These are phyloP conservation scores for Sceloporus undulatus DNA, from an alignment of 2,113 vertebrate species.

Conservation along the genomic window DNA sequence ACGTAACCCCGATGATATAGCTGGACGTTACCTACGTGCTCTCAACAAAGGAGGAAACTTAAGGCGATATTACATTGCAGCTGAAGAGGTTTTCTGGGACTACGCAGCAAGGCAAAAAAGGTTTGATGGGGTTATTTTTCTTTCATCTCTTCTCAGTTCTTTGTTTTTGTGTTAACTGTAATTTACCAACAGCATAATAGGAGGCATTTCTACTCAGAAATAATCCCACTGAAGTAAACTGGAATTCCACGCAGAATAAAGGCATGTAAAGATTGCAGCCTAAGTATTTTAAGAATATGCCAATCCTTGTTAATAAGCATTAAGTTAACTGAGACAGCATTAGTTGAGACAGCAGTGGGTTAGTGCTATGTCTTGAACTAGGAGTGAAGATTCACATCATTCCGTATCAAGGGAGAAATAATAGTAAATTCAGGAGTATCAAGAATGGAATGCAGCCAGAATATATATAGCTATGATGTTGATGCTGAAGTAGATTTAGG, in stretches of 20 bases:
- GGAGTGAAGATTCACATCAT: no score
- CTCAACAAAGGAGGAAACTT: slow-evolving; percentile 77
- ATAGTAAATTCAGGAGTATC: background rate
- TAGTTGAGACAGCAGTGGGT: background rate
- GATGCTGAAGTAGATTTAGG: no score
- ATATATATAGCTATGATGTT: no score
- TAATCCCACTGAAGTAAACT: no score
- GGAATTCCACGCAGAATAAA: no score
- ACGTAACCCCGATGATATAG: slow-evolving; percentile 79
- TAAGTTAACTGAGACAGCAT: background rate
- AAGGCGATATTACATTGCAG: slow-evolving; percentile 90
- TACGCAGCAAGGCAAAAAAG: slow-evolving; percentile 83
- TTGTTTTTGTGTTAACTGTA: background rate
- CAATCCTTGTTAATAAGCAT: background rate
- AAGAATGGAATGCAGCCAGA: background rate
- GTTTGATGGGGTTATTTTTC: slow-evolving; percentile 65
- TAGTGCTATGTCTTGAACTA: background rate
- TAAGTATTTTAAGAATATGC: background rate
- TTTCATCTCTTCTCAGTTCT: background rate
- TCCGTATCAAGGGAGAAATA: background rate
- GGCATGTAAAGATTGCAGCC: no score
- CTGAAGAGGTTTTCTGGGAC: slow-evolving; percentile 91
- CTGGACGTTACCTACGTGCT: slow-evolving; percentile 80
- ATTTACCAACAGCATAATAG: background rate
- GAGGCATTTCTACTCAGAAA: no score